A percentile compares a stretch with the other conserved stretches of the same genome.
These are phyloP conservation scores for Aplysina aerophoba DNA, from an alignment of 37 sponge, comb jelly and placozoan species.

Conservation along the genomic window DNA sequence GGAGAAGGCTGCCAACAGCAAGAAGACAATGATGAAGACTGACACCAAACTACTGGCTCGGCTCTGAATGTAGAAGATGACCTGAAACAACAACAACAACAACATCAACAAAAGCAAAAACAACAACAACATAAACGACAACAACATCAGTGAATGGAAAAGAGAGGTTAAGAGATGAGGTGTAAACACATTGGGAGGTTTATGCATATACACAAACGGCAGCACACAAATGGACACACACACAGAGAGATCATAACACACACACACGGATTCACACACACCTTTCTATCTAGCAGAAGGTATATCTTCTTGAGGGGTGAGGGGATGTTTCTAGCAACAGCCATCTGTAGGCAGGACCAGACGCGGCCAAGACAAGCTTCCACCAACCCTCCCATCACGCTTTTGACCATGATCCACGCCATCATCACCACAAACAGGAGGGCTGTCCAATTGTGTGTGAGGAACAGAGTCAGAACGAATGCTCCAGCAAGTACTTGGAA, in stretches of 20 bases:
- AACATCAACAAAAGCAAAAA: neutral
- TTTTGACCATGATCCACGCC: slow-evolving; percentile 9
- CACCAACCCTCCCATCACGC: neutral
- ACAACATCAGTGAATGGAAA: neutral
- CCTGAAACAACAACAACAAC: neutral
- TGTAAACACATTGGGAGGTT: no score
- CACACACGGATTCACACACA: neutral
- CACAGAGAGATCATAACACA: slow-evolving; percentile 10
- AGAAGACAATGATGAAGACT: neutral
- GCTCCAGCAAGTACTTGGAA: slow-evolving; percentile 6
- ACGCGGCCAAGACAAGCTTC: neutral
- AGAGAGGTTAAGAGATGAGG: no score
- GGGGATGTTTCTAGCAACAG: slow-evolving; percentile 9
- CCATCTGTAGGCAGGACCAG: neutral
- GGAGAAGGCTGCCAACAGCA: slow-evolving; percentile 4
- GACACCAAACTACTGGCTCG: slow-evolving; percentile 5
- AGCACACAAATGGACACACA: slow-evolving; percentile 16
- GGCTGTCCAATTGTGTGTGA: slow-evolving; percentile 1
- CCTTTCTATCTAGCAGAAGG: slow-evolving; percentile 1
- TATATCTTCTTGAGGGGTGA: neutral
- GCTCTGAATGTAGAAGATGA: neutral
- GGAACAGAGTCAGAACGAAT: neutral
- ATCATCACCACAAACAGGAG: slow-evolving; percentile 28
- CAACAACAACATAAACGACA: neutral
- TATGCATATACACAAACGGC: slow-evolving; percentile 25